phyloP scores from a whole-genome alignment of 2,113 vertebrate genomes.

The Diglossa brunneiventris region DNA sequence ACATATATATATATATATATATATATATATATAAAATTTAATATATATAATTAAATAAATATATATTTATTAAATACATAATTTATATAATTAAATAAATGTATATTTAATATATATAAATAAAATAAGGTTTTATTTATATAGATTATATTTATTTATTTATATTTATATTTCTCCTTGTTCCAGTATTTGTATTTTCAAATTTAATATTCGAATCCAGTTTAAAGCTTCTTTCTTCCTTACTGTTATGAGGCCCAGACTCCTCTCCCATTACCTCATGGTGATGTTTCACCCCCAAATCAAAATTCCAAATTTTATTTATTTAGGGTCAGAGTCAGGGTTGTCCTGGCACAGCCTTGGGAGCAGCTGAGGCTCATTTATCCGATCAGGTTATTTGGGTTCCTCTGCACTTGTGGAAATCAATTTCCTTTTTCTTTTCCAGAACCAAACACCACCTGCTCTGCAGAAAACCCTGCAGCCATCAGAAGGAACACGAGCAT shows the following conservation, averaged over 20 bases:
- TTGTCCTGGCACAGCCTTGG: background rate
- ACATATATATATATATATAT: too few species aligned
- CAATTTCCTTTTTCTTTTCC: background rate
- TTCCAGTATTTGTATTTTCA: background rate
- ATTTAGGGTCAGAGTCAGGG: background rate
- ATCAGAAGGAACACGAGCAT: background rate
- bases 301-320: background rate
- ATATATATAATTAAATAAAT: too few species aligned
- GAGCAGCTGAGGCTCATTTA: background rate
- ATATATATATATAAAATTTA: too few species aligned
- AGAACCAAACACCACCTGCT: background rate
- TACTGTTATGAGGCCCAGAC: background rate
- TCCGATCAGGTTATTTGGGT: background rate
- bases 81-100: too few species aligned
- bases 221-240: background rate
- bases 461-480: background rate
- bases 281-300: rapidly evolving
- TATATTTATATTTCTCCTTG: background rate
- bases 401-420: background rate
- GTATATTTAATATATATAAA: too few species aligned
- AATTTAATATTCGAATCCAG: background rate
- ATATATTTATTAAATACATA: too few species aligned
- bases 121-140: too few species aligned
- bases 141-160: too few species aligned
- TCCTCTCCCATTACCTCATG: background rate